Evolutionary conservation across 1,140 invertebrate species (phyloP).

Genomic region (Anastatus disparis): DNA sequence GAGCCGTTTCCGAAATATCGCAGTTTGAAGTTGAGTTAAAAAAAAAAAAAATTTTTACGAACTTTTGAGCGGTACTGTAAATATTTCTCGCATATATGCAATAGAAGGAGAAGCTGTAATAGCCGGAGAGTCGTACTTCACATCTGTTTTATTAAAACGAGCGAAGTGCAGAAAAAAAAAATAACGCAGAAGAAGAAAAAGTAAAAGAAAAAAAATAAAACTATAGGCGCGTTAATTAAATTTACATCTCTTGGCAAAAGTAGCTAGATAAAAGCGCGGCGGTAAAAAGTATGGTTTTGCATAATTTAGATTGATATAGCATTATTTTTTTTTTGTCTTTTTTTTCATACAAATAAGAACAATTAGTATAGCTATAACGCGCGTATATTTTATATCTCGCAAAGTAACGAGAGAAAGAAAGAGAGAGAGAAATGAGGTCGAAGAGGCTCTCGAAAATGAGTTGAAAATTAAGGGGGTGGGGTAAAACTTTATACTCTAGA

Average conservation of each 20-base stretch:
- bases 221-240: conserved; percentile 11
- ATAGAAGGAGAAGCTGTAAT: too few species aligned
- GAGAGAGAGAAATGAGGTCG: conserved; percentile 10
- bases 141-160: neutral
- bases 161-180: neutral
- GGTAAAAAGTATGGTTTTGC: neutral
- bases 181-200: neutral
- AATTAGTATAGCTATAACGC: too few species aligned
- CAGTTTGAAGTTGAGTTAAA: too few species aligned
- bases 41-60: too few species aligned
- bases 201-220: neutral
- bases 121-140: neutral
- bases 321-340: neutral
- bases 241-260: neutral
- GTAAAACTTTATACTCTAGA: conserved; percentile 1
- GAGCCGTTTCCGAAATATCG: too few species aligned
- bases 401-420: neutral
- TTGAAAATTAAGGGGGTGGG: neutral
- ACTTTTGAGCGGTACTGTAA: too few species aligned
- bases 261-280: neutral
- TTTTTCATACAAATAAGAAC: neutral
- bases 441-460: conserved; percentile 9
- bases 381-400: too few species aligned
- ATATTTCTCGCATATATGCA: too few species aligned
- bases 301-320: conserved; percentile 25